phyloP scores from a whole-genome alignment of 2,113 vertebrate species.

The Panthera tigris region DNA sequence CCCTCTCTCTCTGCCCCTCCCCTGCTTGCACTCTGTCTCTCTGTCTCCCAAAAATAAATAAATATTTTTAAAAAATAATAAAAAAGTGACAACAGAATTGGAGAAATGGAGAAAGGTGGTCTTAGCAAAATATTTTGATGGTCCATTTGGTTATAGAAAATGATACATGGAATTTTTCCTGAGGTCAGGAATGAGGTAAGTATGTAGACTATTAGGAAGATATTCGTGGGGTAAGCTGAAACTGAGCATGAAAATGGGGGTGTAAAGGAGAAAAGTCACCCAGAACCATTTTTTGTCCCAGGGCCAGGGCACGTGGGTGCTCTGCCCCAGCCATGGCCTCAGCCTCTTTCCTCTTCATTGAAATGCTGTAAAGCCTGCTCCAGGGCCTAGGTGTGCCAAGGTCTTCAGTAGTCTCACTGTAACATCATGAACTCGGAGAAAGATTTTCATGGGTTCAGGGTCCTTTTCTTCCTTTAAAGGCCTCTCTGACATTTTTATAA shows the following conservation, averaged over 20 bases:
- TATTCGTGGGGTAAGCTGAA: background rate
- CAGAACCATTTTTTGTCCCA: background rate
- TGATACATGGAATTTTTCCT: background rate
- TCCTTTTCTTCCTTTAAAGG: background rate
- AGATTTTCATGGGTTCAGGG: background rate
- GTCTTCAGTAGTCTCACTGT: background rate
- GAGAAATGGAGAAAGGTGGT: background rate
- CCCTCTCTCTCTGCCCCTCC: too few species aligned
- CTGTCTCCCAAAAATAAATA: too few species aligned
- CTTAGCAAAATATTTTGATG: background rate
- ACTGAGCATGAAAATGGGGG: background rate
- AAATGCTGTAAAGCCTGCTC: background rate
- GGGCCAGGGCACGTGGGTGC: background rate
- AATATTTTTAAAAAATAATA: too few species aligned
- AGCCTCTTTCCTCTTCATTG: background rate
- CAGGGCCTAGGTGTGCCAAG: background rate
- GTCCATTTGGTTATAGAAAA: background rate
- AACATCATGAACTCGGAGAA: background rate
- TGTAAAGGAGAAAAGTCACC: fast-evolving
- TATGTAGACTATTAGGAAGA: background rate
- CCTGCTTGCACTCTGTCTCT: too few species aligned
- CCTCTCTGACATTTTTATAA: background rate
- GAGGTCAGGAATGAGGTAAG: background rate
- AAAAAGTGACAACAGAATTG: background rate
- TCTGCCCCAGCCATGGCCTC: background rate